Conservation (phyloP, 2,888 invertebrate genomes). For the Eurytoma californica region DNA sequence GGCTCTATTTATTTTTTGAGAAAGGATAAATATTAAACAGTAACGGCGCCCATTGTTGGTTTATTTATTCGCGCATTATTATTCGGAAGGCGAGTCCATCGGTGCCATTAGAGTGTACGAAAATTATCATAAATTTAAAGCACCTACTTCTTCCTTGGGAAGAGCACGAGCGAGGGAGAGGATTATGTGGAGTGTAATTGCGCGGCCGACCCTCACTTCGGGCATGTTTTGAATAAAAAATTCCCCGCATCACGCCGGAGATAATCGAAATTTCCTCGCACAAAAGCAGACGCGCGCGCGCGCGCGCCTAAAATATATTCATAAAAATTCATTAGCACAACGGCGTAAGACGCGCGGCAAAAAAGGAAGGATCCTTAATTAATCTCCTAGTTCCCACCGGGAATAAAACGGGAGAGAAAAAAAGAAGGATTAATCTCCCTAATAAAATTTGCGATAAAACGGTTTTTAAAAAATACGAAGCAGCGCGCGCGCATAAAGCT, state of each 20-base stretch:
- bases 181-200: conserved; percentile 1
- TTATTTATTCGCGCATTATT: conserved; percentile 5
- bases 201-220: not conserved
- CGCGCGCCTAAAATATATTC: too few species aligned
- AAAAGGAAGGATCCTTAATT: too few species aligned
- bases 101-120: conserved; percentile 51
- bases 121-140: conserved; percentile 35
- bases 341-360: too few species aligned
- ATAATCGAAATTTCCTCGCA: not conserved
- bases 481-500: too few species aligned
- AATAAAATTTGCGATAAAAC: too few species aligned
- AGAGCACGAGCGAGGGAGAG: not conserved
- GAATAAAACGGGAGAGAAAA: too few species aligned
- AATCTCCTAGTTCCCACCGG: too few species aligned
- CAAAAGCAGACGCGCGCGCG: too few species aligned
- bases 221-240: conserved; percentile 16
- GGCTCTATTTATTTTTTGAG: not conserved
- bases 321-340: too few species aligned
- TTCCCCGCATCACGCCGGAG: not conserved
- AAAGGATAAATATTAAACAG: too few species aligned
- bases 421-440: too few species aligned
- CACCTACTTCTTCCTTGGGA: not conserved
- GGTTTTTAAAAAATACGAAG: too few species aligned
- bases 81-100: conserved; percentile 23
- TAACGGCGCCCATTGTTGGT: not conserved